These are phyloP conservation scores for Drosophila ficusphila DNA, from an alignment of 1,140 invertebrate species.

Conservation along the genomic window DNA sequence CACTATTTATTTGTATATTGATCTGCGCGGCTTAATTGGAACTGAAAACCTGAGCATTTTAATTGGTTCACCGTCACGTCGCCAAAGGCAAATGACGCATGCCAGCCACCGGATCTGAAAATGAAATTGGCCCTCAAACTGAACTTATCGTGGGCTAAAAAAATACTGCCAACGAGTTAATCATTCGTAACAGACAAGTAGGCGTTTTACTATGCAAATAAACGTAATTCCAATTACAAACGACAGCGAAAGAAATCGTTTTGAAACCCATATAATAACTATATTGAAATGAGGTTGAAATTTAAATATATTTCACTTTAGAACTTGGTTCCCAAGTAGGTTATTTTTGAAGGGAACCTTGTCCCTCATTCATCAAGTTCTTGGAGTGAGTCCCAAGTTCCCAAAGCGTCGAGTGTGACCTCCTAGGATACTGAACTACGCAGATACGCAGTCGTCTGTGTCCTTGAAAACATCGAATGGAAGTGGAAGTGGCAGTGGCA, in stretches of 20 bases:
- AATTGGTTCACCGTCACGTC: constrained; percentile 20
- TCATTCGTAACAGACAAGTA: neutral
- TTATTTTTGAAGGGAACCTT: neutral
- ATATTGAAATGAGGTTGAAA: no score
- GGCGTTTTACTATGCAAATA: neutral
- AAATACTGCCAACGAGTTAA: no score
- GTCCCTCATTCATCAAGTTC: constrained; percentile 1
- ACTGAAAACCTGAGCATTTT: constrained; percentile 13
- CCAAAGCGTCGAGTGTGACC: constrained; percentile 20
- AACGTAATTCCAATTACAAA: no score
- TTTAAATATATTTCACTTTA: neutral
- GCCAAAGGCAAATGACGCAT: constrained; percentile 21
- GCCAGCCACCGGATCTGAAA: constrained; percentile 7
- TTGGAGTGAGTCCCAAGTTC: neutral
- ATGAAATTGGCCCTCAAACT: constrained; percentile 6
- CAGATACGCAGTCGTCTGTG: constrained; percentile 46
- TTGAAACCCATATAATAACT: no score
- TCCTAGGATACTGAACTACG: constrained; percentile 27
- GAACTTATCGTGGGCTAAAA: constrained; percentile 1
- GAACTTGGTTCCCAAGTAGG: no score
- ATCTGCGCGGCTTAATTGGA: constrained; percentile 17
- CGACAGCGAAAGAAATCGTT: no score
- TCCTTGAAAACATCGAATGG: constrained; percentile 63
- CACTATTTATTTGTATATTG: constrained; percentile 68
- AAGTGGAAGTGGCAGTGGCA: no score